Evolutionary conservation across 2,113 vertebrate genomes (phyloP), one percentile per base, ranked within the genome.

Genomic region (Apteryx mantelli): DNA sequence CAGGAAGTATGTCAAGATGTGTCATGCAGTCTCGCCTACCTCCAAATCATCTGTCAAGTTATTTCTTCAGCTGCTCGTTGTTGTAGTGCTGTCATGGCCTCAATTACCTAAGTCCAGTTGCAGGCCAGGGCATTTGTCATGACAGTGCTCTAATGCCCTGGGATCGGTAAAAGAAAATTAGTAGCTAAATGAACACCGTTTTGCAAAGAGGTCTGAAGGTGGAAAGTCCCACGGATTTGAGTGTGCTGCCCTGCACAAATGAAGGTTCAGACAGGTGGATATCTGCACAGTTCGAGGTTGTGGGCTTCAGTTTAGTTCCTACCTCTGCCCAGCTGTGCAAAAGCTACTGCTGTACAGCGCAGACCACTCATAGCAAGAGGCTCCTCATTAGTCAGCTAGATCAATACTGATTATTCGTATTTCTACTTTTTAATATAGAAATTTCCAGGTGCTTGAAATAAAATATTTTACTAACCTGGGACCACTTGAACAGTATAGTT

Each of bases 291-390:
- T 32, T 46, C 15, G 9, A 21, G 22, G 52, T 21, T 79, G 18
- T 48, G 28, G 13, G 2, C 8, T 22, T 42, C 42, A 36, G 19
- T 9, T 8, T 0, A 1, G 8, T 21, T 32, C 38, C 15, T 30
- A 24, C 17, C 28, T 73, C 42, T n/a, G 14, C 9, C n/a, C 20
- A 19, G 12, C 16, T 18, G 8, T 36, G 40, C 19, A 40, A 80
- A 56, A 30, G 17, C 7, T 58, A 24, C n/a, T 22, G 63, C 28
- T n/a, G 9, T 13, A 3, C 0, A 2, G 25, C 13, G 4, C 16
- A 46, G 48, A 18, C 3, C 0, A 0, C 16, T 38, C 12, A 1
- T 3, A 55, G 12, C 22, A 40, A 55, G 24, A 48, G 20, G 14
- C 8, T 30, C 46, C 14, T 24, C 32, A 38, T 71, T 44, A 21